Evolutionary conservation across 2,888 invertebrate genomes (phyloP).

Genomic region (Sympetrum striolatum): DNA sequence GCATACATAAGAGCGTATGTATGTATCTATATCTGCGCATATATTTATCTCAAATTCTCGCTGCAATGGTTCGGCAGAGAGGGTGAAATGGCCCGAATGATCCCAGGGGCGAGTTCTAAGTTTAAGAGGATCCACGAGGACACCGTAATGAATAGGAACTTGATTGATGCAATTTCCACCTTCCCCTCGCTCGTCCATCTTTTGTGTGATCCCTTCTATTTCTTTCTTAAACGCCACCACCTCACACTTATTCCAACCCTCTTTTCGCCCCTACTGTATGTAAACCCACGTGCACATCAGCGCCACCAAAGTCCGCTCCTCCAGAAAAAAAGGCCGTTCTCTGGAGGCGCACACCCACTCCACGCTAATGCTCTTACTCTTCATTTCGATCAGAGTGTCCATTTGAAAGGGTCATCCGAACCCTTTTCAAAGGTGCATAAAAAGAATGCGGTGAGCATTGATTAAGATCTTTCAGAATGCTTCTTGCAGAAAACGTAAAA

Average conservation of each 20-base stretch:
- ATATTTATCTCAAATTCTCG: not conserved
- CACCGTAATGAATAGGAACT: conserved; percentile 39
- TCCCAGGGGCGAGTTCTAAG: conserved; percentile 1
- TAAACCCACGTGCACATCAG: not conserved
- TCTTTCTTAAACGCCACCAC: not conserved
- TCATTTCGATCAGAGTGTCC: not conserved
- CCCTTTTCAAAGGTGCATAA: not conserved
- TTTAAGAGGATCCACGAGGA: conserved; percentile 23
- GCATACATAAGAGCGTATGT: not conserved
- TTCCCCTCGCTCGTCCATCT: not conserved
- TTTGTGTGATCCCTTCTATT: conserved; percentile 14
- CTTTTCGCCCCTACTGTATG: not conserved
- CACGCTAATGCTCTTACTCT: not conserved
- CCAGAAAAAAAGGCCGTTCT: not conserved
- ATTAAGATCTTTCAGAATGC: not conserved
- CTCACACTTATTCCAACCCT: conserved; percentile 10
- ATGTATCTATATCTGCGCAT: not conserved
- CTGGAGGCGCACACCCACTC: not conserved
- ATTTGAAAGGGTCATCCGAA: not conserved
- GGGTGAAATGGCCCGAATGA: not conserved
- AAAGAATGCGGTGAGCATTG: not conserved
- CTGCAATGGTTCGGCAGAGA: not conserved
- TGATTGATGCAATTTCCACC: conserved; percentile 34
- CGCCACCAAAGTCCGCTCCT: not conserved
- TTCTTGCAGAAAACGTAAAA: not conserved